Evolutionary conservation across 2,113 vertebrate species (phyloP).

Genomic region (Neogale vison): DNA sequence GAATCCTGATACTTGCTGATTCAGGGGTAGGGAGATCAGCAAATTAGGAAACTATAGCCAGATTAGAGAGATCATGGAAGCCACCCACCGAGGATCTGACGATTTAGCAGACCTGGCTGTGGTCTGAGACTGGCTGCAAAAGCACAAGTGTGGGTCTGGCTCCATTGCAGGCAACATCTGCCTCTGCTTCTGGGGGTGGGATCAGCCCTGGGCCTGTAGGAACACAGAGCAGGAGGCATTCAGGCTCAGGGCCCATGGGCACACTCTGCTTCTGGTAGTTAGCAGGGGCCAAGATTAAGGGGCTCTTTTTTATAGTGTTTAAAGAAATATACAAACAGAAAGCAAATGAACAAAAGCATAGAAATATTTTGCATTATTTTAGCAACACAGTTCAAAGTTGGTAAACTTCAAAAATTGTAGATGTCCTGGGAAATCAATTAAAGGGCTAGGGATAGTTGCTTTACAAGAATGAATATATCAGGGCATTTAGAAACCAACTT

Average conservation of each 20-base stretch:
- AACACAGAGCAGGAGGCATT: neutral
- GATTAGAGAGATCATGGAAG: neutral
- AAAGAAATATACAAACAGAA: neutral
- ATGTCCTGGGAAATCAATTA: conserved; percentile 8
- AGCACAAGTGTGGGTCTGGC: neutral
- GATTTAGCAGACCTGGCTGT: neutral
- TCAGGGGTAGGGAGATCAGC: neutral
- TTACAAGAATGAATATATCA: neutral
- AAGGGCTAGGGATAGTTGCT: neutral
- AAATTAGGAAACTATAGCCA: neutral
- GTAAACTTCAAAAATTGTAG: conserved; percentile 37
- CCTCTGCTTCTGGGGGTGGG: neutral
- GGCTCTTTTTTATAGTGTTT: neutral
- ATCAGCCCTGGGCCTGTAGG: neutral
- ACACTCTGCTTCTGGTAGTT: neutral
- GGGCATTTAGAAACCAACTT: neutral
- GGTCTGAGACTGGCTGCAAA: neutral
- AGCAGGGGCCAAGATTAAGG: neutral
- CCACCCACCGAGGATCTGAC: neutral
- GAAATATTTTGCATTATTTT: conserved; percentile 14
- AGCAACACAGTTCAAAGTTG: neutral
- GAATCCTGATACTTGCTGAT: neutral
- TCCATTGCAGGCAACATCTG: neutral
- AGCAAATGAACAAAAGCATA: neutral
- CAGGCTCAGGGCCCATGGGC: neutral